Evolutionary conservation across 2,888 invertebrate species (phyloP), one percentile per base, ranked within the genome.

Genomic region (Dioctria linearis): DNA sequence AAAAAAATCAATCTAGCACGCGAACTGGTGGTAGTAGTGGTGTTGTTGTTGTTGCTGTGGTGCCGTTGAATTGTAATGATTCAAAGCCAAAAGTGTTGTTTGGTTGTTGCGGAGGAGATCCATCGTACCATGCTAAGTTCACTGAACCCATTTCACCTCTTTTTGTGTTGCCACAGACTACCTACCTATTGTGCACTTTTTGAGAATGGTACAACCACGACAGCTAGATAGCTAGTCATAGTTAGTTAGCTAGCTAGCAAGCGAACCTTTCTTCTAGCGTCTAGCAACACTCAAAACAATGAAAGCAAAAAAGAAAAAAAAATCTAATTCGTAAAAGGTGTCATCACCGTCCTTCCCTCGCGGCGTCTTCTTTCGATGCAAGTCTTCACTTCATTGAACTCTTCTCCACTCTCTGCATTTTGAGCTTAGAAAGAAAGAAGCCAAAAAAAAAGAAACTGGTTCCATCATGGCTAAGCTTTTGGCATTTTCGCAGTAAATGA

Each of bases 91-190:
- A 40, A 37, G 37, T 4, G 43, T 5, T 43, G 11, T n/a, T 13
- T 9, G 40, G 40, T 43, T n/a, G 66, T 46, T 66, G 66, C 66
- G 66, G 66, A 66, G 66, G 66, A 66, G 66, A 66, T 66, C 66
- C 66, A 66, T 37, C 66, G 66, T 43, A 66, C 43, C 66, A 46
- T 66, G 46, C 43, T 5, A 43, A 37, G 66, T 42, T 66, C 66
- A 66, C 66, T 66, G 66, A 66, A 66, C 66, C 66, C 13, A 46
- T 13, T 66, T 66, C 66, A 43, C 66, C 66, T 66, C 42, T 66
- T 46, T 66, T 63, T 63, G 63, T 40, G 39, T 40, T 37, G 59
- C 6, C 13, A 4, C 6, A 8, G 63, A 39, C 63, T 63, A 39
- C 5, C 59, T n/a, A 51, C 9, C n/a, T 51, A n/a, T 51, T 51